Evolutionary conservation across 35 echinoderm and acorn worm genomes (phyloP), one percentile per base, ranked within the genome.

Genomic region (Strongylocentrotus purpuratus): DNA sequence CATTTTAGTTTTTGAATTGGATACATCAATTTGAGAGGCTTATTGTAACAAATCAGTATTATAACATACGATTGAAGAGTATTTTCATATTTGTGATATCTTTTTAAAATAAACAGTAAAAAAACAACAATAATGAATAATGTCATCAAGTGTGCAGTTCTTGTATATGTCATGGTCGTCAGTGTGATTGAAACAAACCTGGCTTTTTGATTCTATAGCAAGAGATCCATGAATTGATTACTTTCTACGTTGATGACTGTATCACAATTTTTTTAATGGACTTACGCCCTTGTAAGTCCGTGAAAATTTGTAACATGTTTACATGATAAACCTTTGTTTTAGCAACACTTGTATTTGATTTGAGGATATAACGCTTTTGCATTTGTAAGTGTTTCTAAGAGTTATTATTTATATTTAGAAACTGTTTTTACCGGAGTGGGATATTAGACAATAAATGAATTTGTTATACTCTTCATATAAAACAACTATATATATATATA

Each of bases 381-480:
- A 12, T 12, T 55, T 55, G 11, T 10, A 55, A 55, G 50, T 55
- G 50, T 55, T 55, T 1, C 50, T 3, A 41, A 41, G 35, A 3
- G 35, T 41, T 41, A 41, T 41, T 9, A 59, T 14, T 2, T 55
- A 15, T 59, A 59, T 59, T 59, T 59, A 59, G 35, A 5, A 9
- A 59, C 52, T 12, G 52, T 17, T 59, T 12, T 2, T 59, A 17
- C 52, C 9, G 11, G 17, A 59, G 52, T 59, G 11, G 11, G 11
- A 14, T 10, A 59, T 59, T 14, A 59, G 52, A 59, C 17, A 17
- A 9, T 3, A 12, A 17, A 59, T 10, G 11, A 59, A 14, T 59
- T 59, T 59, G 52, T 78, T 7, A 78, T 78, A 78, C 65, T 78
- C 65, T 78, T 78, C 65, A 78, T 78, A 78, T 78, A 78, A 78